These are phyloP conservation scores for Gymnothorax javanicus DNA, from an alignment of 2,797 vertebrate species.

Conservation along the genomic window DNA sequence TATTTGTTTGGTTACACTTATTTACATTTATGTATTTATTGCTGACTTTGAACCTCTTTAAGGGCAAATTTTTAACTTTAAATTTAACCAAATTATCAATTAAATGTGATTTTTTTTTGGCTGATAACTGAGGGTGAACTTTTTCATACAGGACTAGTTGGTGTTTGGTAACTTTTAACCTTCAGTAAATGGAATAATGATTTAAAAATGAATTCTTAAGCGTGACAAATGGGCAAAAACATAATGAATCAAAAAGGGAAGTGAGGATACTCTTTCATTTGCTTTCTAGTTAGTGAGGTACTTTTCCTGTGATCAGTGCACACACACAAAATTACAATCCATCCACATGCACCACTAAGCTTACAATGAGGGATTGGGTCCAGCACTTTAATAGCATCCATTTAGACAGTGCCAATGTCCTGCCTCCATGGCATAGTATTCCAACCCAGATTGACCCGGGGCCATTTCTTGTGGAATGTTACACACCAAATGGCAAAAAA, in stretches of 20 bases:
- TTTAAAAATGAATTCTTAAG: too few species aligned
- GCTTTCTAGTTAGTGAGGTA: background rate
- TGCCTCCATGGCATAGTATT: constrained; percentile 28
- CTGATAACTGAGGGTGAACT: too few species aligned
- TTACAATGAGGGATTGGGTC: constrained; percentile 45
- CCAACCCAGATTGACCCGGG: constrained; percentile 24
- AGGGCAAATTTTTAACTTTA: too few species aligned
- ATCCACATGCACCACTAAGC: constrained; percentile 37
- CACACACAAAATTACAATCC: constrained; percentile 34
- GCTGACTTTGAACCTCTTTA: too few species aligned
- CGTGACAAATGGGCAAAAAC: too few species aligned
- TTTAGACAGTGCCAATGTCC: constrained; percentile 41
- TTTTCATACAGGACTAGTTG: too few species aligned
- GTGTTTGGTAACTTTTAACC: too few species aligned
- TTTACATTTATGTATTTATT: too few species aligned
- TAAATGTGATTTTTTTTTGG: too few species aligned
- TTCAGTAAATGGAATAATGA: too few species aligned
- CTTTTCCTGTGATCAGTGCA: constrained; percentile 8
- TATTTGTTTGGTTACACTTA: too few species aligned
- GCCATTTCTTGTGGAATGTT: constrained; percentile 46
- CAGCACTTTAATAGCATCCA: constrained; percentile 30
- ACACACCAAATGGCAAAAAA: constrained; percentile 29
- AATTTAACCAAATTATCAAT: too few species aligned
- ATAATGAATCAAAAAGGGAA: background rate
- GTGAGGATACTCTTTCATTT: background rate